phyloP scores from a whole-genome alignment of 1,140 invertebrate species.

The Macrobrachium rosenbergii region DNA sequence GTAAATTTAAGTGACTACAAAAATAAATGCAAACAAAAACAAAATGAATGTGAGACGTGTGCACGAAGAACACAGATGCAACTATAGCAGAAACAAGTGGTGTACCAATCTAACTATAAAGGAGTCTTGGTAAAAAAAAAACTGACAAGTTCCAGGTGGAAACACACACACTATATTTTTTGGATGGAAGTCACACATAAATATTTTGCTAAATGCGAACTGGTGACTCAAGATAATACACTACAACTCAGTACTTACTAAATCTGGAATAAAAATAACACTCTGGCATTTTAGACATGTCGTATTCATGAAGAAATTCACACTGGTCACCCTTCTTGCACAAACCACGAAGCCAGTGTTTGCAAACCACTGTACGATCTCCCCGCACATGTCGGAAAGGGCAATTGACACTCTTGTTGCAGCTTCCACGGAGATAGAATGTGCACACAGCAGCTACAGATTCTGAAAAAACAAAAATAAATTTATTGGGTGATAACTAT shows the following conservation, averaged over 20 bases:
- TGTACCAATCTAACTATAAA: too few relatives aligned
- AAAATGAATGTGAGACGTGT: too few relatives aligned
- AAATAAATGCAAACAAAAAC: conserved; percentile 11
- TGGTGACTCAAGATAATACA: not conserved
- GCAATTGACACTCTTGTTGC: conserved; percentile 90
- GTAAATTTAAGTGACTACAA: not conserved
- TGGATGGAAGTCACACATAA: too few relatives aligned
- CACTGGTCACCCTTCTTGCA: conserved; percentile 99
- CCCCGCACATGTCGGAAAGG: conserved; percentile 97
- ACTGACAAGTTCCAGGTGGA: too few relatives aligned
- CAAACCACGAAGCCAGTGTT: conserved; percentile 98
- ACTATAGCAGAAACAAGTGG: too few relatives aligned
- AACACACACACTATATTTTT: too few relatives aligned
- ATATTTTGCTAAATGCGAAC: too few relatives aligned
- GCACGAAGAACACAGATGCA: too few relatives aligned
- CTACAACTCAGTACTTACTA: conserved; percentile 74
- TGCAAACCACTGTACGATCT: conserved; percentile 98
- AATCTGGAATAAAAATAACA: conserved; percentile 99
- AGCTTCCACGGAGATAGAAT: conserved; percentile 86
- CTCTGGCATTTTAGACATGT: conserved; percentile 99
- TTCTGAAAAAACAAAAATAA: conserved; percentile 78
- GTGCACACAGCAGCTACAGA: conserved; percentile 96
- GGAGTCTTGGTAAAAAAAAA: too few relatives aligned
- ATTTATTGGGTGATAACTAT: not conserved
- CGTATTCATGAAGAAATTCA: conserved; percentile 99